Conservation (phyloP, 2,888 invertebrate genomes). For the Lomographa bimaculata region DNA sequence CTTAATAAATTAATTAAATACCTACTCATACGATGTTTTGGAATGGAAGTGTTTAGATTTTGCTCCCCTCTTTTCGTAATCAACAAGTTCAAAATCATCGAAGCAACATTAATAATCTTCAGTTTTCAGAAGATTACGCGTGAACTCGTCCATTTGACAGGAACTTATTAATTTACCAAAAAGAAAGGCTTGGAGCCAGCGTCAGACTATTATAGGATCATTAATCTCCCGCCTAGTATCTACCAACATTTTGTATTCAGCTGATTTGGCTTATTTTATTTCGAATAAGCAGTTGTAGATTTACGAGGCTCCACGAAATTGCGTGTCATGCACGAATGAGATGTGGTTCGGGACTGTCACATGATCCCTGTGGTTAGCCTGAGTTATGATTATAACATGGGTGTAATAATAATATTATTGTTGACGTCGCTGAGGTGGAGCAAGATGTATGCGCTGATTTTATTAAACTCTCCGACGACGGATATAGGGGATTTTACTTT, state of each 20-base stretch:
- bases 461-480: neutral
- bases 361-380: conserved; percentile 26
- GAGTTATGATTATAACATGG: conserved; percentile 35
- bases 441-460: conserved; percentile 1
- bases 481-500: neutral
- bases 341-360: conserved; percentile 25
- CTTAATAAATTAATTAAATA: too few relatives aligned
- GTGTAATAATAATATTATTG: conserved; percentile 27
- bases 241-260: conserved; percentile 44
- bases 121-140: conserved; percentile 18
- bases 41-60: conserved; percentile 7
- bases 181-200: conserved; percentile 38
- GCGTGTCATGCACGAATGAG: conserved; percentile 29
- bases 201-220: conserved; percentile 34
- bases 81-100: conserved; percentile 19
- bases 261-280: conserved; percentile 38
- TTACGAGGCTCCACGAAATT: conserved; percentile 27
- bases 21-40: too few relatives aligned
- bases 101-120: conserved; percentile 23
- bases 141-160: conserved; percentile 21
- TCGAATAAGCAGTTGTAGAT: conserved; percentile 11
- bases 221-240: conserved; percentile 45
- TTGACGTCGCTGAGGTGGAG: neutral
- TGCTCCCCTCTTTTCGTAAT: conserved; percentile 10
- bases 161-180: conserved; percentile 37